Evolutionary conservation across 2,797 vertebrate genomes (phyloP).

Genomic region (Anguilla obscura): DNA sequence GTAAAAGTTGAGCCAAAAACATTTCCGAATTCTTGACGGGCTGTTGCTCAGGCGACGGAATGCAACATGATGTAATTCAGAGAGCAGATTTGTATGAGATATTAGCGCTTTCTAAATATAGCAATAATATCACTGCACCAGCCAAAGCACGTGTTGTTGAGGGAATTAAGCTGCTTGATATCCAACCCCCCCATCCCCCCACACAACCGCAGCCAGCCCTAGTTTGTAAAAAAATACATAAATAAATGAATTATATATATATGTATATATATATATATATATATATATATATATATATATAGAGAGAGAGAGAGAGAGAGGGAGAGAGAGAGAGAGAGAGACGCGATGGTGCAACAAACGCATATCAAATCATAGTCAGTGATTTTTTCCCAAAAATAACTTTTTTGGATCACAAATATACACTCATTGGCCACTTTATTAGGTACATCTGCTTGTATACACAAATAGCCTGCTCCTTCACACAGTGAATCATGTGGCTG

Average conservation of each 20-base stretch:
- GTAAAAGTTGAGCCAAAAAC: conserved; percentile 28
- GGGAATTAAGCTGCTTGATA: conserved; percentile 11
- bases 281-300: too few relatives aligned
- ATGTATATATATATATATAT: too few relatives aligned
- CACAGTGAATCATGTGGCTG: too few relatives aligned
- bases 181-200: not conserved
- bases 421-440: too few relatives aligned
- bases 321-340: too few relatives aligned
- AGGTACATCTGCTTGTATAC: too few relatives aligned
- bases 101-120: conserved; percentile 26
- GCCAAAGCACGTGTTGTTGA: conserved; percentile 23
- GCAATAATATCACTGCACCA: conserved; percentile 26
- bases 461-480: too few relatives aligned
- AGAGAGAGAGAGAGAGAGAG: too few relatives aligned
- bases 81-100: conserved; percentile 28
- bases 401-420: too few relatives aligned
- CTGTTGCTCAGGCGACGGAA: conserved; percentile 37
- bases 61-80: conserved; percentile 35
- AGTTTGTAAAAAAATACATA: not conserved
- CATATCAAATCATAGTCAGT: too few relatives aligned
- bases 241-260: not conserved
- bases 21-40: conserved; percentile 37
- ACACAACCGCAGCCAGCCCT: not conserved
- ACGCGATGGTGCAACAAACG: too few relatives aligned
- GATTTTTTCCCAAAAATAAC: too few relatives aligned